A percentile compares a stretch with the other conserved stretches of the same genome.
phyloP scores from a whole-genome alignment of 2,888 invertebrate species.

The Junonia oenone region DNA sequence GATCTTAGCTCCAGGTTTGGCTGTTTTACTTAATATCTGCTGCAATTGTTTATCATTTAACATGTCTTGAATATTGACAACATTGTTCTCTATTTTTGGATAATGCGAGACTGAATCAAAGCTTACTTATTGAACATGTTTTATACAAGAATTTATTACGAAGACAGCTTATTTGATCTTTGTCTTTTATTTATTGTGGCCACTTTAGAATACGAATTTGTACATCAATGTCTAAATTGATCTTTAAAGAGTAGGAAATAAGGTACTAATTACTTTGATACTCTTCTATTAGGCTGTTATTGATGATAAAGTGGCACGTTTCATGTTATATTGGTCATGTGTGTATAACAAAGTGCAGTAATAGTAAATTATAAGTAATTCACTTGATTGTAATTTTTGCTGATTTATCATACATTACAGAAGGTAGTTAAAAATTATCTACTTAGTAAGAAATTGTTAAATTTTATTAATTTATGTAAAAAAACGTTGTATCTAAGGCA shows the following conservation, averaged over 20 bases:
- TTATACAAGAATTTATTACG: neutral
- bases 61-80: slow-evolving; percentile 32
- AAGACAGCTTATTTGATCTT: neutral
- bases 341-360: neutral
- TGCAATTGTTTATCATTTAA: slow-evolving; percentile 44
- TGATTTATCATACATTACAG: neutral
- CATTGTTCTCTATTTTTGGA: slow-evolving; percentile 2
- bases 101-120: neutral
- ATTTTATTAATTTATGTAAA: too few species aligned
- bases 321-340: neutral
- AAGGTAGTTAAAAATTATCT: too few species aligned
- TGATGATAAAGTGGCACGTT: neutral
- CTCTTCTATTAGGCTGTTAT: neutral
- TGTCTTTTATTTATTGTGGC: neutral
- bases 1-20: slow-evolving; percentile 31
- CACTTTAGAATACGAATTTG: neutral
- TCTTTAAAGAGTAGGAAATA: neutral
- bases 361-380: neutral
- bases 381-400: neutral
- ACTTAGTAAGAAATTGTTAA: neutral
- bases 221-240: neutral
- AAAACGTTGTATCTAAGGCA: too few species aligned
- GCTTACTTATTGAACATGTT: neutral
- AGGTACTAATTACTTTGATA: neutral
- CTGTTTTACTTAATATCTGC: slow-evolving; percentile 36